Evolutionary conservation across 2,113 vertebrate genomes (phyloP).

Genomic region (Aegypius monachus): DNA sequence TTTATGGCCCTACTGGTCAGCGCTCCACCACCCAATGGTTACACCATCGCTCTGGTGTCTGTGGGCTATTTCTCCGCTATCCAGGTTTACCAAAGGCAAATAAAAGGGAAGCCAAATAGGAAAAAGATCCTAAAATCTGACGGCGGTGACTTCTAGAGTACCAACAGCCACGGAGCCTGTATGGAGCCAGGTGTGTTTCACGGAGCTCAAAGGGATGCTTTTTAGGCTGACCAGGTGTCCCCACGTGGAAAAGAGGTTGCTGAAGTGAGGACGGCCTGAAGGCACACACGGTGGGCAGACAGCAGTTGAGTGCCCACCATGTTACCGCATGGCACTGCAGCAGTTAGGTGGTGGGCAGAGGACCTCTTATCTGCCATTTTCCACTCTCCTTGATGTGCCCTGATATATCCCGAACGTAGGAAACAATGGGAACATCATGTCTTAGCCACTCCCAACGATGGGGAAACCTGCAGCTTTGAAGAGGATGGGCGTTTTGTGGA

Average conservation of each 20-base stretch:
- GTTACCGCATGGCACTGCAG: background rate
- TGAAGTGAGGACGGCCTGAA: slow-evolving; percentile 7
- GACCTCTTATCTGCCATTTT: background rate
- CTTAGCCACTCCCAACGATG: background rate
- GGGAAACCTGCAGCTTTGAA: background rate
- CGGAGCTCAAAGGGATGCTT: background rate
- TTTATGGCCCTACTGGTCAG: background rate
- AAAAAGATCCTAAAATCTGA: background rate
- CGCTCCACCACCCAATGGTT: background rate
- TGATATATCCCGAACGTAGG: accelerated
- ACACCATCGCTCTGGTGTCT: accelerated
- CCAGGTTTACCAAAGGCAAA: background rate
- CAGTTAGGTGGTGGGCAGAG: background rate
- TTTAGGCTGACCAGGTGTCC: background rate
- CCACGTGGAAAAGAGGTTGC: background rate
- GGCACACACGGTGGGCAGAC: background rate
- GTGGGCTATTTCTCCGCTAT: background rate
- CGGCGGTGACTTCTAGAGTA: accelerated
- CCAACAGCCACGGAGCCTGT: accelerated
- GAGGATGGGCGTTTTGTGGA: background rate
- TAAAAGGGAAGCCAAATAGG: background rate
- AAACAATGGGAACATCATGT: background rate
- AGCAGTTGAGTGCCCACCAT: background rate
- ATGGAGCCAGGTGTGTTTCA: background rate
- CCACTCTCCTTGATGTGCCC: background rate